Evolutionary conservation across 2,113 vertebrate genomes (phyloP).

Genomic region (Zosterops pallidus): DNA sequence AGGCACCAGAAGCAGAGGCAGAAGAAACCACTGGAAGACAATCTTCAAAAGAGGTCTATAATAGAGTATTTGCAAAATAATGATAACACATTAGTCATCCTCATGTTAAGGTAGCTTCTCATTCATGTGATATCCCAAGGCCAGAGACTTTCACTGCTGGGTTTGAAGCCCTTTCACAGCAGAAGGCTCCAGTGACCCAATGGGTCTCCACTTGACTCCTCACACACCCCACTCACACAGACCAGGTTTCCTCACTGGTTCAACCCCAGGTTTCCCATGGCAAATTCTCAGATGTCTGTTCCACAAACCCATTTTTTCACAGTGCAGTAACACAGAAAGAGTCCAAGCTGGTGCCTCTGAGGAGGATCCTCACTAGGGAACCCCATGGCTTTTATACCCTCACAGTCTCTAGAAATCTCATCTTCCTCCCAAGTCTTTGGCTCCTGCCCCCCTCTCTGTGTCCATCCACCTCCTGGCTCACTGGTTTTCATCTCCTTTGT

Average conservation of each 20-base stretch:
- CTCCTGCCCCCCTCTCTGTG: neutral
- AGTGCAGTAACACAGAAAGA: neutral
- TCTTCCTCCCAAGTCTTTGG: accelerated
- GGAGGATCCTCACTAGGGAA: too few relatives aligned
- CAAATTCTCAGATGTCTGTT: neutral
- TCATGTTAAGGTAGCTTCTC: neutral
- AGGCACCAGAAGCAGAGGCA: neutral
- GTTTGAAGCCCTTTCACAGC: neutral
- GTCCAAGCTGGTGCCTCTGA: accelerated
- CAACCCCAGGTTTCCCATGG: neutral
- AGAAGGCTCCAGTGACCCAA: neutral
- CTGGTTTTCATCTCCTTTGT: neutral
- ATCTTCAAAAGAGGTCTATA: neutral
- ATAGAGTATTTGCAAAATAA: neutral
- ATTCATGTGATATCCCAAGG: accelerated
- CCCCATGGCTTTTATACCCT: neutral
- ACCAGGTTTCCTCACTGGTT: neutral
- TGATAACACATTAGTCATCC: neutral
- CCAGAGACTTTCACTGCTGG: neutral
- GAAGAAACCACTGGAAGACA: neutral
- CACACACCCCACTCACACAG: neutral
- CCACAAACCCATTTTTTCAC: neutral
- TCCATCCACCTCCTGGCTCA: neutral
- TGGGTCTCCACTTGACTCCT: accelerated
- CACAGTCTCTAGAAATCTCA: neutral